Evolutionary conservation across 2,797 vertebrate species (phyloP), one percentile per base, ranked within the genome.

Genomic region (Champsocephalus gunnari): DNA sequence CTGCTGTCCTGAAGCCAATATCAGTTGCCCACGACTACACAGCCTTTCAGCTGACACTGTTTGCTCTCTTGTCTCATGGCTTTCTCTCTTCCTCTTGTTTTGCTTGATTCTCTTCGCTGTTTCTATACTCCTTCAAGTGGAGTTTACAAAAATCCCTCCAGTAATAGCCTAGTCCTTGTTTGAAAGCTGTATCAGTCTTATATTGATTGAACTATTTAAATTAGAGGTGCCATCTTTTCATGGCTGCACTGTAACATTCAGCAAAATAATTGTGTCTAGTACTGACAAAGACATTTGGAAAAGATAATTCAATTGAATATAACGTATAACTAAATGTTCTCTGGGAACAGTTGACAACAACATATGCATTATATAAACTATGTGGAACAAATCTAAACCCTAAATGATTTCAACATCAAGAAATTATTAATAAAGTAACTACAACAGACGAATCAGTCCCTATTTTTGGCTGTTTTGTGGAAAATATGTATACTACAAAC

Each of bases 21-120:
- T 71, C 43, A 53, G 82, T 85, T 85, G 51, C 71, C 75, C 45
- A 21, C 67, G 78, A 80, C 71, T 66, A 78, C 55, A 8, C 41
- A 56, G 53, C 62, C 55, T 81, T 77, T 70, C 55, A 44, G 50
- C 34, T 41, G 43, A 21, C 56, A 4, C 56, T 45, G 56, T 81
- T 80, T 80, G 69, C 61, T 50, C 45, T 66, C 51, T 59, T 19
- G 51, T 79, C 72, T 76, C 51, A 41, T 56, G 34, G 19, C 28
- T 49, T 17, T 69, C 50, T 68, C 19, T 38, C 49, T 67, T 32
- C 24, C 5, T 70, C 50, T 66, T 71, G 11, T 59, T 79, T 73
- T 57, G 7, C 21, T 51, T 45, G 12, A 44, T 70, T 67, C 5
- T 71, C 43, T 21, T 66, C 5, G 28, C 10, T 63, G 21, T 59